These are phyloP conservation scores for Drosophila stalkeri DNA, from an alignment of 2,888 invertebrate genomes.

Conservation along the genomic window DNA sequence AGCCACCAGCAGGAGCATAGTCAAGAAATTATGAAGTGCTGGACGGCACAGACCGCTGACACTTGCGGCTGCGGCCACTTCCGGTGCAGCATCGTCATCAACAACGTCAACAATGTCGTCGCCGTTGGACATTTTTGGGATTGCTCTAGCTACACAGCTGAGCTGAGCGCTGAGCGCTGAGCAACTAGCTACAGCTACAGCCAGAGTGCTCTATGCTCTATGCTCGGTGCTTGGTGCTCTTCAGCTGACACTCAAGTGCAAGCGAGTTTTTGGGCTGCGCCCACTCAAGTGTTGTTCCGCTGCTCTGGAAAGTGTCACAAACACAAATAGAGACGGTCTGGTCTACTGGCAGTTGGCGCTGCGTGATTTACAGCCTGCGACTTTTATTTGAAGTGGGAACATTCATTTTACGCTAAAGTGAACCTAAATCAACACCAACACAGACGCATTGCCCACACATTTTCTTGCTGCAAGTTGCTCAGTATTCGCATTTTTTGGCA, in stretches of 20 bases:
- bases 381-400: slow-evolving; percentile 80
- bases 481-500: slow-evolving; percentile 62
- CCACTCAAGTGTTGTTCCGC: slow-evolving; percentile 64
- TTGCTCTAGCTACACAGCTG: slow-evolving; percentile 18
- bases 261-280: slow-evolving; percentile 73
- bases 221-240: slow-evolving; percentile 15
- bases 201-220: background rate
- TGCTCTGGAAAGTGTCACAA: slow-evolving; percentile 71
- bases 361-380: slow-evolving; percentile 79
- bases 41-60: slow-evolving; percentile 65
- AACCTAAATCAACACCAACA: slow-evolving; percentile 77
- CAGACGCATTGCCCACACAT: slow-evolving; percentile 15
- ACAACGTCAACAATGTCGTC: slow-evolving; percentile 57
- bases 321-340: slow-evolving; percentile 68
- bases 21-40: slow-evolving; percentile 76
- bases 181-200: slow-evolving; percentile 4
- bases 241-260: slow-evolving; percentile 74
- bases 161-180: slow-evolving; percentile 21
- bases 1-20: slow-evolving; percentile 51
- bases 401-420: slow-evolving; percentile 79
- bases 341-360: slow-evolving; percentile 53
- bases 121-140: slow-evolving; percentile 70
- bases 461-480: slow-evolving; percentile 21
- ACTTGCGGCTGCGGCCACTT: slow-evolving; percentile 76
- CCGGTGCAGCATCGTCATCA: slow-evolving; percentile 69